Evolutionary conservation across 2,113 vertebrate species (phyloP), one percentile per base, ranked within the genome.

Genomic region (Isichthys henryi): DNA sequence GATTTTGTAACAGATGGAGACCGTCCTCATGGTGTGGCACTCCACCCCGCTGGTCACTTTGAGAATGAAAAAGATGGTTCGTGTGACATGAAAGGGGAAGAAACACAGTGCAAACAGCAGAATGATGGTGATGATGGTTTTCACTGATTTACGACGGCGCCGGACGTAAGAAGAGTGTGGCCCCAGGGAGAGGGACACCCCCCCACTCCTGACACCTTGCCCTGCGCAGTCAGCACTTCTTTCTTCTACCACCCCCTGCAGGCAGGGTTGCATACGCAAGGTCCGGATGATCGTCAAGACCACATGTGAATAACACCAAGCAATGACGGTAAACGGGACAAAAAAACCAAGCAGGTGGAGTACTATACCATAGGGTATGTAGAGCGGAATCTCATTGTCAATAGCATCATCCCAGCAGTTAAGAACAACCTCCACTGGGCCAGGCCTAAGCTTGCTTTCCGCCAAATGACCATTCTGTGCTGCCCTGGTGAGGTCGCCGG

Each of bases 401-500:
- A 96, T 94, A 88, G 96, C 96, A 10, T 97, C 96, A 15, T 96
- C 96, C 96, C 96, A 97, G 92, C 96, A 97, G 91, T 96, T 96
- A 46, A 92, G 89, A 83, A 94, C 95, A 13, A 93, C 90, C 8
- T 93, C 93, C 15, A 82, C 89, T 15, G 53, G 87, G 0, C 56
- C 74, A 6, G 27, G 88, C 0, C 27, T 11, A 27, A 80, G 91
- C 48, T 88, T 84, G 70, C 91, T 93, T 9, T 87, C 91, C 90
- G n/a, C 89, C 89, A 39, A 35, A 90, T 5, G 89, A 53, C 45
- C 92, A 88, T 6, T 88, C 7, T 48, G 83, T 23, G 45, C 94
- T 84, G 43, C 39, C 56, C 9, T 95, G 11, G 91, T 89, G 80
- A 93, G 88, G 1, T 92, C 93, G 27, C 94, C 95, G 0, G 96